These are phyloP conservation scores for Galerucella calmariensis DNA, from an alignment of 2,888 invertebrate species.

Conservation along the genomic window DNA sequence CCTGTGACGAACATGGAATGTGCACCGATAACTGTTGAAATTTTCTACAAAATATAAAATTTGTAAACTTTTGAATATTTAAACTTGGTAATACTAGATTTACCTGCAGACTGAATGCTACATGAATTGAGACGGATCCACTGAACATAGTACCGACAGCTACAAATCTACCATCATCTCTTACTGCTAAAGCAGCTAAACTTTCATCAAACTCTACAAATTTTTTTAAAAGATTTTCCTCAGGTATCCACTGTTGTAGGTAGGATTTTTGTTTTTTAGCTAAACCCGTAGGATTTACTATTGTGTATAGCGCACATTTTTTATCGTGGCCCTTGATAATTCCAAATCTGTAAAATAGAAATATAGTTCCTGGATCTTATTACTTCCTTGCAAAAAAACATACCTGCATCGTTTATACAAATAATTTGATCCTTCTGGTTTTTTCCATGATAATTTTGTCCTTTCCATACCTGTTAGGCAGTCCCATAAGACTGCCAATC, in stretches of 20 bases:
- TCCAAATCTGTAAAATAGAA: constrained; percentile 71
- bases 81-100: neutral
- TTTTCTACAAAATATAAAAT: constrained; percentile 70
- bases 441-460: constrained; percentile 79
- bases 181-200: constrained; percentile 84
- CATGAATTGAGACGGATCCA: constrained; percentile 89
- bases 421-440: constrained; percentile 82
- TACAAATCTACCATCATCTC: constrained; percentile 92
- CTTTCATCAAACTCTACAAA: constrained; percentile 76
- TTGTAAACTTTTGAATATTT: neutral
- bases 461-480: constrained; percentile 73
- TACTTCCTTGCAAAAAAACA: constrained; percentile 38
- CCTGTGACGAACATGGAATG: constrained; percentile 99
- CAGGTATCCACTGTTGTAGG: constrained; percentile 80
- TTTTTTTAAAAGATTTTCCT: constrained; percentile 70
- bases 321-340: constrained; percentile 75
- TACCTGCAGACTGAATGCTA: constrained; percentile 91
- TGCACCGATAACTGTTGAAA: constrained; percentile 83
- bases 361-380: neutral
- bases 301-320: constrained; percentile 77
- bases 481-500: constrained; percentile 84
- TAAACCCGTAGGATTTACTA: constrained; percentile 82
- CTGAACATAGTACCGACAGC: constrained; percentile 94
- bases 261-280: constrained; percentile 79
- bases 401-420: constrained; percentile 85